These are phyloP conservation scores for Oryzias dopingdopingensis DNA, from an alignment of 2,797 vertebrate genomes.

Conservation along the genomic window DNA sequence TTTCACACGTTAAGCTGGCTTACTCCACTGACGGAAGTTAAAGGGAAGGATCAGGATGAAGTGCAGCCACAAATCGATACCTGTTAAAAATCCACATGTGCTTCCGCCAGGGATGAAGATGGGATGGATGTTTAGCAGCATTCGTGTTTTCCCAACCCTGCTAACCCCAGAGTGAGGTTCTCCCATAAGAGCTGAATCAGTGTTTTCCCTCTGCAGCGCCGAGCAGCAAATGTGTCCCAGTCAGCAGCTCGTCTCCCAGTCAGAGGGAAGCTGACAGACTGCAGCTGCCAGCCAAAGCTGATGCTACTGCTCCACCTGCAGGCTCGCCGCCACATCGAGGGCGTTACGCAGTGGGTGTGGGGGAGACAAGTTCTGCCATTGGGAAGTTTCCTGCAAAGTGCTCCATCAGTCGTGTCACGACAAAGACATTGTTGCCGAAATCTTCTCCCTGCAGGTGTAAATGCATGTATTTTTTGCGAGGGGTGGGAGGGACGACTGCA, in stretches of 20 bases:
- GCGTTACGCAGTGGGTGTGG: slow-evolving; percentile 13
- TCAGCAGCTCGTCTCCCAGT: slow-evolving; percentile 70
- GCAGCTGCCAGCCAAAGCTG: slow-evolving; percentile 64
- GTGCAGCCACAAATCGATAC: slow-evolving; percentile 43
- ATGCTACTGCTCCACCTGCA: slow-evolving; percentile 83
- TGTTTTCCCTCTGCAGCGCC: slow-evolving; percentile 65
- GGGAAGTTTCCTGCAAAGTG: slow-evolving; percentile 10
- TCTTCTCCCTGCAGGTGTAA: background rate
- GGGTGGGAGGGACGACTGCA: slow-evolving; percentile 1
- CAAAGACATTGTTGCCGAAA: background rate
- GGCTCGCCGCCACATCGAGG: slow-evolving; percentile 55
- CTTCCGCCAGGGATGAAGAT: slow-evolving; percentile 36
- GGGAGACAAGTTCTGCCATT: slow-evolving; percentile 21
- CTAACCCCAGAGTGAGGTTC: slow-evolving; percentile 57
- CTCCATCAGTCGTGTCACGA: background rate
- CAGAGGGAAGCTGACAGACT: slow-evolving; percentile 54
- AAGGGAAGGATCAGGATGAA: slow-evolving; percentile 21
- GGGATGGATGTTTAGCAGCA: slow-evolving; percentile 27
- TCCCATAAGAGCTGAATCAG: slow-evolving; percentile 77
- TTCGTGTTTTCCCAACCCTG: slow-evolving; percentile 44
- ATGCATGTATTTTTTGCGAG: background rate
- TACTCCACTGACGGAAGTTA: slow-evolving; percentile 1
- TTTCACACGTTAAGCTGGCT: slow-evolving; percentile 7
- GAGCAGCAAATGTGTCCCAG: slow-evolving; percentile 69
- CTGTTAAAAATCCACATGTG: slow-evolving; percentile 9